Evolutionary conservation across 2,888 invertebrate species (phyloP), one percentile per base, ranked within the genome.

Genomic region (Leucozona laternaria): DNA sequence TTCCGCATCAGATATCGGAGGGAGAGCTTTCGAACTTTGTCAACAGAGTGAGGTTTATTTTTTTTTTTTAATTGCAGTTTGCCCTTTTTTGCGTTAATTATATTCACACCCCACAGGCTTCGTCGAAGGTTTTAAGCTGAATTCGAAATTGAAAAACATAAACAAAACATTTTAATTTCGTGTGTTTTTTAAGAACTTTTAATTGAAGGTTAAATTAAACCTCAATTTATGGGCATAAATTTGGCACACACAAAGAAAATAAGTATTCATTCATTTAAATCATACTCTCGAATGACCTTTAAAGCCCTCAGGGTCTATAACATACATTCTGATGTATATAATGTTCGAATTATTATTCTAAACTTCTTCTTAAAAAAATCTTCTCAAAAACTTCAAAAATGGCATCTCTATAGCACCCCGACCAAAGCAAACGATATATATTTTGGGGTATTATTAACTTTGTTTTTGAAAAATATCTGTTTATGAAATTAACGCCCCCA

Each of bases 401-500:
- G 28, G 15, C 22, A 6, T 2, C 48, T 50, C 22, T 25, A 31
- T 34, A 13, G 10, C 17, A 53, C 22, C 25, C 15, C 34, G 2
- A 13, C 20, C 6, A n/a, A n/a, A n/a, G n/a, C n/a, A n/a, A n/a
- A n/a, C n/a, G n/a, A n/a, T 11, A 20, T 4, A n/a, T n/a, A 5
- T 22, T 7, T 43, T 45, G 20, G 11, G 20, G 11, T 58, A 25
- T 15, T 53, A 53, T 53, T 40, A 40, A 62, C n/a, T 62, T 48
- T 45, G 45, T 40, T 64, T 31, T 64, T 3, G 13, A 31, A 64
- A 31, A 64, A 48, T 48, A 48, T 66, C 48, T 66, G 66, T 66
- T 66, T 66, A 66, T 66, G 66, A 34, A 66, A 66, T 48, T 66
- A 66, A 66, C 66, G 34, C 48, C 66, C 66, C 66, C 34, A 66